Percentiles rank a stretch among this genome's conserved stretches.
Conservation (phyloP, 2,797 vertebrate species). For the Scleropages formosus region DNA sequence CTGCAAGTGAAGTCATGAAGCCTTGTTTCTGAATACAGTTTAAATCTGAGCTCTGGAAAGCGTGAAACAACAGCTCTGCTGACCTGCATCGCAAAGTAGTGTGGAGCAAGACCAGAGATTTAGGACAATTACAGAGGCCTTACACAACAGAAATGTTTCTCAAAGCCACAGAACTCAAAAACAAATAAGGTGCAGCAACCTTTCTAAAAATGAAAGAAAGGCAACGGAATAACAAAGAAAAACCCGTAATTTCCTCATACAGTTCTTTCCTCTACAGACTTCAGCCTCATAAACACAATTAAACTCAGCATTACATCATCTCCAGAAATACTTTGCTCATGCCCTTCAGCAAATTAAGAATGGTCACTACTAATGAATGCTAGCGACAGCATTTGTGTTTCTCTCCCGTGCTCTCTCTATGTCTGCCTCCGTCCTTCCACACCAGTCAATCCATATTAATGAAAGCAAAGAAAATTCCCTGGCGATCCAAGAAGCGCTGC, state of each 20-base stretch:
- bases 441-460: slow-evolving; percentile 23
- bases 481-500: not conserved
- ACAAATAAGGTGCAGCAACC: too few species aligned
- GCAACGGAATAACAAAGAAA: too few species aligned
- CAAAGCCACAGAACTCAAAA: too few species aligned
- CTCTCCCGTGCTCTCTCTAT: slow-evolving; percentile 42
- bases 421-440: slow-evolving; percentile 12
- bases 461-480: slow-evolving; percentile 12
- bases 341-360: slow-evolving; percentile 49
- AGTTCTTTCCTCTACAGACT: not conserved
- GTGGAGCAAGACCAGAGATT: too few species aligned
- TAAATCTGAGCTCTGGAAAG: too few species aligned
- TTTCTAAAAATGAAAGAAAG: too few species aligned
- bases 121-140: too few species aligned
- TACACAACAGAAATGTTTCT: too few species aligned
- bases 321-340: slow-evolving; percentile 45
- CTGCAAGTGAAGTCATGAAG: too few species aligned
- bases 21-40: too few species aligned
- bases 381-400: slow-evolving; percentile 40
- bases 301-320: not conserved
- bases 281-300: not conserved
- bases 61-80: too few species aligned
- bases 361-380: slow-evolving; percentile 51
- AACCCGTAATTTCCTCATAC: not conserved
- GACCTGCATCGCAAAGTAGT: too few species aligned